A percentile compares a stretch with the other conserved stretches of the same genome.
Conservation (phyloP, 2,888 invertebrate genomes). For the Diadegma fenestrale region DNA sequence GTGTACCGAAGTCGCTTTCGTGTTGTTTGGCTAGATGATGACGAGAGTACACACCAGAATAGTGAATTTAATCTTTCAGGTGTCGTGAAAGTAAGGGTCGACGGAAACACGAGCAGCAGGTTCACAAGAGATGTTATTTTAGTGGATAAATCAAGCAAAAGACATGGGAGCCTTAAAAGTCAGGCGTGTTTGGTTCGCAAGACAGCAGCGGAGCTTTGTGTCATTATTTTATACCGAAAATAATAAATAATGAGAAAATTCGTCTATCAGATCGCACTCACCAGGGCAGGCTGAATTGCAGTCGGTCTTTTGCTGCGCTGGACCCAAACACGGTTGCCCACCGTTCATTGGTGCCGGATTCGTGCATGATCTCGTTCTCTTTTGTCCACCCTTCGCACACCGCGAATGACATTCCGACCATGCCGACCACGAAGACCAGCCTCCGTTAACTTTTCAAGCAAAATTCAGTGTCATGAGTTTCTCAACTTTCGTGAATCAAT, state of each 20-base stretch:
- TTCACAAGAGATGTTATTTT: conserved; percentile 33
- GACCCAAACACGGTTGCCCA: conserved; percentile 94
- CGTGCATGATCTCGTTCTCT: conserved; percentile 93
- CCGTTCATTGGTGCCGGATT: conserved; percentile 97
- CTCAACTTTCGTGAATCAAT: not conserved
- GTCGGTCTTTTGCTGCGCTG: conserved; percentile 93
- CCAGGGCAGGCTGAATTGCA: conserved; percentile 87
- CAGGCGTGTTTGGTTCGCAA: conserved; percentile 7
- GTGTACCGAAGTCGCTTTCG: conserved; percentile 2
- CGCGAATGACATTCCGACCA: conserved; percentile 93
- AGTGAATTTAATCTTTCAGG: conserved; percentile 56
- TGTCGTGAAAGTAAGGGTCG: conserved; percentile 62
- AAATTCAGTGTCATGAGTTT: conserved; percentile 18
- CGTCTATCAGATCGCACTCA: conserved; percentile 72
- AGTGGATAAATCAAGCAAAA: conserved; percentile 11
- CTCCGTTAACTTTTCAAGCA: conserved; percentile 93
- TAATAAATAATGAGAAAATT: not conserved
- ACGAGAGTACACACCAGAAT: conserved; percentile 35
- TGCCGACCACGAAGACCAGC: conserved; percentile 96
- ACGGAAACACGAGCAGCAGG: conserved; percentile 58
- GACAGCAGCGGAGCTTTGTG: not conserved
- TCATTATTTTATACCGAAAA: not conserved
- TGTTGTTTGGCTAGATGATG: conserved; percentile 27
- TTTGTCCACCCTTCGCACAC: conserved; percentile 93
- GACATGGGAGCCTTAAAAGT: conserved; percentile 11